Evolutionary conservation across 2,888 invertebrate genomes (phyloP).

Genomic region (Eupithecia inturbata): DNA sequence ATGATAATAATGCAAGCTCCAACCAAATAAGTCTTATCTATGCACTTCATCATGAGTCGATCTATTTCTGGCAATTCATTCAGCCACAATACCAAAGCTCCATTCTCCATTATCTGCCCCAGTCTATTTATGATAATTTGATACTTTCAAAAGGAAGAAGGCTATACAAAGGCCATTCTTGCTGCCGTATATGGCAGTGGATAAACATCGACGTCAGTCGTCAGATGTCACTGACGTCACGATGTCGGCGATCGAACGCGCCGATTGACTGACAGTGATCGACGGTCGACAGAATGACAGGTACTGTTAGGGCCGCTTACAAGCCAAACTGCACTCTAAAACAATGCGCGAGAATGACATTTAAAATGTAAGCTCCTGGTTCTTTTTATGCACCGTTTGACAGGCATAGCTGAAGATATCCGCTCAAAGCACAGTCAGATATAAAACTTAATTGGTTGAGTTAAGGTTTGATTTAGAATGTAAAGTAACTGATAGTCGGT

Average conservation of each 20-base stretch:
- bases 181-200: slow-evolving; percentile 78
- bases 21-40: slow-evolving; percentile 2
- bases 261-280: slow-evolving; percentile 75
- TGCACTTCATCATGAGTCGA: background rate
- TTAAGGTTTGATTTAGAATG: slow-evolving; percentile 34
- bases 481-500: slow-evolving; percentile 47
- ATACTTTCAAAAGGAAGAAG: slow-evolving; percentile 46
- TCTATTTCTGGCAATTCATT: slow-evolving; percentile 18
- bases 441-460: slow-evolving; percentile 29
- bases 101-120: slow-evolving; percentile 34
- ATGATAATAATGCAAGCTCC: background rate
- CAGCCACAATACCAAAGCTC: slow-evolving; percentile 30
- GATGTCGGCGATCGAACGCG: slow-evolving; percentile 56
- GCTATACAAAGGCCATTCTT: slow-evolving; percentile 49
- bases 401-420: slow-evolving; percentile 45
- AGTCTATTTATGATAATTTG: slow-evolving; percentile 47
- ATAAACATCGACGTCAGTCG: slow-evolving; percentile 74
- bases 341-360: slow-evolving; percentile 14
- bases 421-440: slow-evolving; percentile 29
- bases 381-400: slow-evolving; percentile 45
- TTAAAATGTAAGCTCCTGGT: slow-evolving; percentile 6
- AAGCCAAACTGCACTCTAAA: slow-evolving; percentile 28
- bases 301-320: slow-evolving; percentile 40
- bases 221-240: slow-evolving; percentile 69
- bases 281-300: slow-evolving; percentile 68